Conservation (phyloP, 2,888 invertebrate genomes). For the Limnephilus auricula region DNA sequence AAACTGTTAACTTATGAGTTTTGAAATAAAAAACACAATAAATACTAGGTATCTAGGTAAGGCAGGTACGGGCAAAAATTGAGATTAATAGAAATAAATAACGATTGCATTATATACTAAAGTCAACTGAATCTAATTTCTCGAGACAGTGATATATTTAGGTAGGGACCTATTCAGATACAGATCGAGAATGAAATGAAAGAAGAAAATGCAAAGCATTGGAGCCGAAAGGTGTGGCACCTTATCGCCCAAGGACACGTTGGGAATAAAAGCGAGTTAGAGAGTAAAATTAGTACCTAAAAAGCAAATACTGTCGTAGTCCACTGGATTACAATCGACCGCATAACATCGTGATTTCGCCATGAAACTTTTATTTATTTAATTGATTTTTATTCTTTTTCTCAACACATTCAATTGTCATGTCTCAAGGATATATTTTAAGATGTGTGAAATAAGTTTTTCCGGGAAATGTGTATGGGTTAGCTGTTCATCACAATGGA, state of each 20-base stretch:
- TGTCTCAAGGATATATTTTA: neutral
- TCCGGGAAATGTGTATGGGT: neutral
- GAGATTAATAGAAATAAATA: neutral
- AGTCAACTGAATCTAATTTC: neutral
- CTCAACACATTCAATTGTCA: neutral
- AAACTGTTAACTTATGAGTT: no score
- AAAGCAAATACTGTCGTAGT: neutral
- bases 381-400: neutral
- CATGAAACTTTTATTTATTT: neutral
- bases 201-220: neutral
- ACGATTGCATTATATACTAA: neutral
- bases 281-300: neutral
- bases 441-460: neutral
- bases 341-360: neutral
- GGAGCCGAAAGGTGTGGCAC: neutral
- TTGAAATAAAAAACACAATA: no score
- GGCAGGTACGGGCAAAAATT: no score
- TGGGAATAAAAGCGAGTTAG: neutral
- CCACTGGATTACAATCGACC: neutral
- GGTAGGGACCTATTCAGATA: neutral
- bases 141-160: neutral
- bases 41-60: no score
- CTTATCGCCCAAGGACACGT: neutral
- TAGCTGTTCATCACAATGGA: neutral
- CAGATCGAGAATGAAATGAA: neutral